Conservation (phyloP, 2,113 vertebrate genomes). For the Hypocryptadius cinnamomeus region DNA sequence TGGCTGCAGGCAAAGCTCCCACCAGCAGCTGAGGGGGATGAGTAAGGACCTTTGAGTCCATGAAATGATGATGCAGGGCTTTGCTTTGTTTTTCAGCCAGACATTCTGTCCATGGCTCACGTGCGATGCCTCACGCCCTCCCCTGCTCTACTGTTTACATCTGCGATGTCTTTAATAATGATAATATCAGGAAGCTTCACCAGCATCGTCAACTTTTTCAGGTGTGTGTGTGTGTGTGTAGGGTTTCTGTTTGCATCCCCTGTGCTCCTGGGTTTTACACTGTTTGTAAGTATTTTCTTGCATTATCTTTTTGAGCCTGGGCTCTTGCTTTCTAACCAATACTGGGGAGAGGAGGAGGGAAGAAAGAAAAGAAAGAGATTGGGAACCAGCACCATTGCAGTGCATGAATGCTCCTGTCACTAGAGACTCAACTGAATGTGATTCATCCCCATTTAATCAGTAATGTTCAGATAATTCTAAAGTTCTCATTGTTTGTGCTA, state of each 20-base stretch:
- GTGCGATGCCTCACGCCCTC: constrained; percentile 76
- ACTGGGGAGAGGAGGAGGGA: neutral
- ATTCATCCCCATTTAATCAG: neutral
- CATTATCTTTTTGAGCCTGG: neutral
- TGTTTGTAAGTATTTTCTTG: neutral
- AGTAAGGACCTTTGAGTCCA: neutral
- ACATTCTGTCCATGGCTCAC: constrained; percentile 83
- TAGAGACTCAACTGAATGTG: neutral
- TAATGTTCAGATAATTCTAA: neutral
- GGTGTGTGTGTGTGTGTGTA: constrained; percentile 70
- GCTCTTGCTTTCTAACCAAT: neutral
- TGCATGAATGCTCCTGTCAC: neutral
- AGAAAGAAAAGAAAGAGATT: neutral
- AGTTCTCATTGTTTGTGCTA: neutral
- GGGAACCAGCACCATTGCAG: neutral
- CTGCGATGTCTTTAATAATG: constrained; percentile 75
- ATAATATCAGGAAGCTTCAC: constrained; percentile 79
- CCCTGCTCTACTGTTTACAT: constrained; percentile 84
- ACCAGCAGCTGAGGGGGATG: neutral
- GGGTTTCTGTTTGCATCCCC: neutral
- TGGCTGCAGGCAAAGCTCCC: neutral
- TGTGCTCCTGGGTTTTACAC: neutral
- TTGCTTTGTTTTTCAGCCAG: constrained; percentile 70
- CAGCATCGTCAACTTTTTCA: constrained; percentile 81
- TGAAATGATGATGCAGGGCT: neutral